Percentiles rank a stretch among this genome's conserved stretches.
Conservation (phyloP, 2,113 vertebrate genomes). For the Neodontobutis hainanensis region DNA sequence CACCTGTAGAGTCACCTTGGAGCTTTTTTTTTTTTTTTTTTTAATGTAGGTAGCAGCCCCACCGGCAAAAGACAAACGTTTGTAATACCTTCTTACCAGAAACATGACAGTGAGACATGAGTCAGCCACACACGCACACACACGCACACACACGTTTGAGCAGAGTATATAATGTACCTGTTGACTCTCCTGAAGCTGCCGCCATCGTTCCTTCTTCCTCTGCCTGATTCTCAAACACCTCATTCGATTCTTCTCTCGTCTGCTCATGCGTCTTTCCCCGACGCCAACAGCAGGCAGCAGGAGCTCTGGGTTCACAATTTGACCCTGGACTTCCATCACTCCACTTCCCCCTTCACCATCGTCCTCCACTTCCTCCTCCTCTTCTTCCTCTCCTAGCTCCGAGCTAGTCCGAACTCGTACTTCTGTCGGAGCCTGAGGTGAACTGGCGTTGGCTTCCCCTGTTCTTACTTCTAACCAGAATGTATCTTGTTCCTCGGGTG, state of each 20-base stretch:
- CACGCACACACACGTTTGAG: neutral
- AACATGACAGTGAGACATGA: no score
- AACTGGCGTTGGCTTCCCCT: neutral
- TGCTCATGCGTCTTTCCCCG: conserved; percentile 76
- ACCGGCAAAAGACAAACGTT: no score
- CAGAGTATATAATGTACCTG: conserved; percentile 55
- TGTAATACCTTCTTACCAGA: no score
- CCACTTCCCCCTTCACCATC: conserved; percentile 76
- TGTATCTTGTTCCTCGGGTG: conserved; percentile 39
- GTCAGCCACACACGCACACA: no score
- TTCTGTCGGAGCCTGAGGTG: conserved; percentile 1
- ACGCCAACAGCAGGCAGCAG: conserved; percentile 15
- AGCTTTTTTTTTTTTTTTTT: no score
- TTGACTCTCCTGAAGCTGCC: conserved; percentile 77
- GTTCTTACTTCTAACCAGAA: conserved; percentile 53
- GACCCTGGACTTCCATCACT: conserved; percentile 38
- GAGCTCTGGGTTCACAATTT: conserved; percentile 16
- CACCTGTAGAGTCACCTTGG: no score
- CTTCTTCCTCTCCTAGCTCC: conserved; percentile 46
- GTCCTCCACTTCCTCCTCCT: conserved; percentile 69
- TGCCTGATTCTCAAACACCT: conserved; percentile 85
- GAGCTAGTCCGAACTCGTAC: conserved; percentile 38
- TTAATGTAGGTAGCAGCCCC: no score
- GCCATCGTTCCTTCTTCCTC: conserved; percentile 80
- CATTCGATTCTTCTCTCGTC: conserved; percentile 83